phyloP scores from a whole-genome alignment of 2,797 vertebrate genomes.

The Lutjanus argentimaculatus region DNA sequence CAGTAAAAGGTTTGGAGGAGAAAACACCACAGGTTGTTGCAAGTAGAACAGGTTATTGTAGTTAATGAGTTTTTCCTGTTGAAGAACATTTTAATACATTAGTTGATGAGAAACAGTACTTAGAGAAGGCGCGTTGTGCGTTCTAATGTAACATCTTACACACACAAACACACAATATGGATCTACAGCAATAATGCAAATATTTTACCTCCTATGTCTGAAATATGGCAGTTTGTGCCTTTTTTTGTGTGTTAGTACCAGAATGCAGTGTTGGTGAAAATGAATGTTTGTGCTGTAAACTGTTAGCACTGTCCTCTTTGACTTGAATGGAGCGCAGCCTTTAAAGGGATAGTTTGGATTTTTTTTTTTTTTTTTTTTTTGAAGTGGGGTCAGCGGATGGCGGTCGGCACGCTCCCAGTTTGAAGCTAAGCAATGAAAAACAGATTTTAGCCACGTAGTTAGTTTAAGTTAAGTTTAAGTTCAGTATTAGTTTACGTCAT shows the following conservation, averaged over 20 bases:
- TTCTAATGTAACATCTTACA: conserved; percentile 7
- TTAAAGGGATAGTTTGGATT: too few relatives aligned
- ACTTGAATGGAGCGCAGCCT: background rate
- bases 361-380: too few relatives aligned
- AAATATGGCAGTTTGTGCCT: conserved; percentile 47
- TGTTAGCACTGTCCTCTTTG: background rate
- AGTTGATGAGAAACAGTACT: conserved; percentile 13
- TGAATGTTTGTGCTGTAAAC: conserved; percentile 5
- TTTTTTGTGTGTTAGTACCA: conserved; percentile 9
- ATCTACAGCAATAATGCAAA: conserved; percentile 33
- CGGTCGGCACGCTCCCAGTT: too few relatives aligned
- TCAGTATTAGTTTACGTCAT: too few relatives aligned
- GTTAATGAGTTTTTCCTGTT: background rate
- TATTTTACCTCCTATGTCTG: background rate
- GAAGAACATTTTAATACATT: background rate
- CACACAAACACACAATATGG: conserved; percentile 12
- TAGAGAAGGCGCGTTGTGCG: background rate
- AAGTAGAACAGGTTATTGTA: conserved; percentile 7
- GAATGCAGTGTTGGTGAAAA: conserved; percentile 19
- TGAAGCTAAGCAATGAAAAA: too few relatives aligned
- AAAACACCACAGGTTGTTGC: conserved; percentile 6
- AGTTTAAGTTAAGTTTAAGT: too few relatives aligned
- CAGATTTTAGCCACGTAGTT: too few relatives aligned
- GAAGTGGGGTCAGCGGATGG: too few relatives aligned
- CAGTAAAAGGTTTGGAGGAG: conserved; percentile 10